A percentile compares a stretch with the other conserved stretches of the same genome.
phyloP scores from a whole-genome alignment of 1,140 invertebrate species.

The Drosophila seguyi region DNA sequence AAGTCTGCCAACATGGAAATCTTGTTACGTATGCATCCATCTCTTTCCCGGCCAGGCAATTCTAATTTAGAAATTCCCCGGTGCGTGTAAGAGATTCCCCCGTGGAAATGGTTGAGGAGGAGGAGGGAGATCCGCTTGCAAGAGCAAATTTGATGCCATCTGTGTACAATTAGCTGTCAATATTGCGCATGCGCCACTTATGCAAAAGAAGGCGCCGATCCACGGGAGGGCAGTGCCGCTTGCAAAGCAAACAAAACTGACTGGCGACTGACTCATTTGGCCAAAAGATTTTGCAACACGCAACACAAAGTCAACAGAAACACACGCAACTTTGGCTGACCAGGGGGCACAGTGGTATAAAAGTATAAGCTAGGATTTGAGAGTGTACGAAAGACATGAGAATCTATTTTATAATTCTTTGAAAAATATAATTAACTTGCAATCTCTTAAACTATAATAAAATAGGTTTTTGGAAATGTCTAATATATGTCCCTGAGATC shows the following conservation, averaged over 20 bases:
- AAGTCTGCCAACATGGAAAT: constrained; percentile 67
- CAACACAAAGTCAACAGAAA: constrained; percentile 66
- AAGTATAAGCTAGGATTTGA: neutral
- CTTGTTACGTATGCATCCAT: constrained; percentile 58
- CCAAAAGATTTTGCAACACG: constrained; percentile 75
- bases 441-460: too few species aligned
- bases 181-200: constrained; percentile 78
- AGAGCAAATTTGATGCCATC: constrained; percentile 79
- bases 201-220: constrained; percentile 50
- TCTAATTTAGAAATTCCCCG: constrained; percentile 74
- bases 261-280: constrained; percentile 72
- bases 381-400: neutral
- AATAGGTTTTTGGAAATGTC: too few species aligned
- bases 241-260: constrained; percentile 55
- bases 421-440: neutral
- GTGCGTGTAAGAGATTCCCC: constrained; percentile 36
- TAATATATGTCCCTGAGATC: too few species aligned
- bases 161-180: constrained; percentile 80
- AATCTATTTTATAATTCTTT: neutral
- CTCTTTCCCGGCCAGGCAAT: constrained; percentile 63
- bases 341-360: constrained; percentile 11
- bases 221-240: neutral
- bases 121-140: constrained; percentile 35
- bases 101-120: constrained; percentile 3
- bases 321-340: constrained; percentile 62